Evolutionary conservation across 2,113 vertebrate species (phyloP).

Genomic region (Mandrillus leucophaeus): DNA sequence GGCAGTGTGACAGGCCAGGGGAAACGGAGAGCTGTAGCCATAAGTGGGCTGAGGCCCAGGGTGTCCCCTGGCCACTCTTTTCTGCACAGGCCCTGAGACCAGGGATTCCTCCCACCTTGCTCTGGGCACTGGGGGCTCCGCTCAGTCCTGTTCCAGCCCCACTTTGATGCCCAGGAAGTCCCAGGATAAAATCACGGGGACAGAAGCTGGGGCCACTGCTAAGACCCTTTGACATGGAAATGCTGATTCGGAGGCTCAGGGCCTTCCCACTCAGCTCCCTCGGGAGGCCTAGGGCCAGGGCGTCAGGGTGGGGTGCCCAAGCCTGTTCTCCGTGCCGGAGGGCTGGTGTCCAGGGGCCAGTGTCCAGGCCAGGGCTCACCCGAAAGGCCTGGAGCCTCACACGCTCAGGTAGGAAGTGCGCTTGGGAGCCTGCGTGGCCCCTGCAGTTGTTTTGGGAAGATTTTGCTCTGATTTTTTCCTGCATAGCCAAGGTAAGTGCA

Average conservation of each 20-base stretch:
- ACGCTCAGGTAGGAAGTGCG: neutral
- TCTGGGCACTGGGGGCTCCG: neutral
- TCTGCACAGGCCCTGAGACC: neutral
- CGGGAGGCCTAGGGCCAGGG: neutral
- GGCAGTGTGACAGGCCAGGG: neutral
- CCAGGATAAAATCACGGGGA: neutral
- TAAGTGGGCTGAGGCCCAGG: neutral
- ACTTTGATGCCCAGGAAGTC: conserved; percentile 40
- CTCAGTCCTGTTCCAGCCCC: neutral
- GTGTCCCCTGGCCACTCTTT: neutral
- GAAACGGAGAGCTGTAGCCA: neutral
- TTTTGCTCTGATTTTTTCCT: neutral
- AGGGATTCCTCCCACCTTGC: neutral
- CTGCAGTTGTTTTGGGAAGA: neutral
- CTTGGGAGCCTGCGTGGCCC: neutral
- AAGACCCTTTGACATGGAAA: conserved; percentile 33
- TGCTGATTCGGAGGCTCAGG: conserved; percentile 41
- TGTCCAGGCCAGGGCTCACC: neutral
- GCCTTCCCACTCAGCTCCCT: neutral
- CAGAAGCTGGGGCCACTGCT: neutral
- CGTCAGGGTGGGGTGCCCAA: too few relatives aligned
- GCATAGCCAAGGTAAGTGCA: neutral
- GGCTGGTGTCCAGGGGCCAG: neutral
- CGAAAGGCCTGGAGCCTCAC: neutral
- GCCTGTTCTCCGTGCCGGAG: too few relatives aligned